Conservation (phyloP, 2,888 invertebrate genomes). For the Cheilosia grossa region DNA sequence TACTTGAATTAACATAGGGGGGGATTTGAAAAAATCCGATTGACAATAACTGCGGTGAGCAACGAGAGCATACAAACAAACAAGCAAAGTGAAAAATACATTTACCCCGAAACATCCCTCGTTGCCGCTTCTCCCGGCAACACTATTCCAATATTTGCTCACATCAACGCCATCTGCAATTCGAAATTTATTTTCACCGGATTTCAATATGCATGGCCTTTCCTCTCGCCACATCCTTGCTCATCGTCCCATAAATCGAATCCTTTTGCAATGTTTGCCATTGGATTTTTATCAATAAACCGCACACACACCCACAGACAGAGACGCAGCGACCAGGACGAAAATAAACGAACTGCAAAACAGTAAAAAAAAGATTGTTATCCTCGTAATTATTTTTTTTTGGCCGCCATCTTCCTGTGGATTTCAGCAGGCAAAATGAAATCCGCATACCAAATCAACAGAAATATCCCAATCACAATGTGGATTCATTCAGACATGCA, state of each 20-base stretch:
- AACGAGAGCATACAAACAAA: slow-evolving; percentile 39
- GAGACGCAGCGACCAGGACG: background rate
- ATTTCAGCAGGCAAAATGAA: slow-evolving; percentile 61
- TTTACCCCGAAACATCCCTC: slow-evolving; percentile 54
- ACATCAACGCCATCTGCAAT: slow-evolving; percentile 75
- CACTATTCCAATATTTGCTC: slow-evolving; percentile 74
- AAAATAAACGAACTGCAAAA: slow-evolving; percentile 6
- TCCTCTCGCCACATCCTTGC: slow-evolving; percentile 68
- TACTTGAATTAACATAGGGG: slow-evolving; percentile 35
- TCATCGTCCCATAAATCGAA: slow-evolving; percentile 74
- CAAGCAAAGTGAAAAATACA: slow-evolving; percentile 21
- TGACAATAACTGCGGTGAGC: slow-evolving; percentile 70
- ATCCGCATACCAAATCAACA: slow-evolving; percentile 74
- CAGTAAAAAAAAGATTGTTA: slow-evolving; percentile 32
- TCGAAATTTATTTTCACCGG: slow-evolving; percentile 74
- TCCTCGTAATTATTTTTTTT: slow-evolving; percentile 73
- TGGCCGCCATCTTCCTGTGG: slow-evolving; percentile 70
- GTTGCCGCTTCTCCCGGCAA: slow-evolving; percentile 32
- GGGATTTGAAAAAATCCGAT: slow-evolving; percentile 15
- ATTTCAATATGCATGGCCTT: slow-evolving; percentile 75
- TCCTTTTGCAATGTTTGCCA: slow-evolving; percentile 71
- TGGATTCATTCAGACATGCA: slow-evolving; percentile 63
- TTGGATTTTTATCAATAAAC: slow-evolving; percentile 66
- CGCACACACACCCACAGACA: background rate
- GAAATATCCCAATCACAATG: slow-evolving; percentile 72